Evolutionary conservation across 1,140 invertebrate species (phyloP).

Genomic region (Eueides isabella): DNA sequence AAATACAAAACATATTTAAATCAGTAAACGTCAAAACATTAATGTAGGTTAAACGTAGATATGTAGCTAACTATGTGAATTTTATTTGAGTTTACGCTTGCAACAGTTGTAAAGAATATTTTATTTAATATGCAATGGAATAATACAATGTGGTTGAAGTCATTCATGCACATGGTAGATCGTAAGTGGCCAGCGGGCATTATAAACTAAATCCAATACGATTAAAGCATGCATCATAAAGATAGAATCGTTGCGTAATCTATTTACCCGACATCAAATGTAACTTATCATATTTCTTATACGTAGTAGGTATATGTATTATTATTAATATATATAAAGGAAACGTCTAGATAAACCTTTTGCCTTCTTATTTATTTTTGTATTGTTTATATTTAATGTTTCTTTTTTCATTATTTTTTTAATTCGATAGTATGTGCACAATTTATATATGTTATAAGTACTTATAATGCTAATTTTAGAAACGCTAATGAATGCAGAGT

Average conservation of each 20-base stretch:
- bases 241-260: background rate
- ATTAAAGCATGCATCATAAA: background rate
- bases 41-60: background rate
- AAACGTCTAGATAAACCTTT: background rate
- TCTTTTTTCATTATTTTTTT: background rate
- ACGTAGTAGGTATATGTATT: background rate
- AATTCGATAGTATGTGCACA: too few relatives aligned
- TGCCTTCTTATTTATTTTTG: background rate
- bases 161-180: background rate
- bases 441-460: too few relatives aligned
- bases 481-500: too few relatives aligned
- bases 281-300: constrained; percentile 9
- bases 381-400: background rate
- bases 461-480: too few relatives aligned
- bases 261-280: background rate
- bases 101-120: background rate
- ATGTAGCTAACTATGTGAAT: background rate
- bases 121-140: background rate
- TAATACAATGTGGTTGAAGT: background rate
- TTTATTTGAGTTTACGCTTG: background rate
- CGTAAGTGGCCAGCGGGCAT: background rate
- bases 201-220: background rate
- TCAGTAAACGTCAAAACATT: constrained; percentile 5
- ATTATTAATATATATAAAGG: background rate
- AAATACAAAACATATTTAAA: background rate